phyloP scores from a whole-genome alignment of 1,140 invertebrate genomes.

The Dinothrombium tinctorium region DNA sequence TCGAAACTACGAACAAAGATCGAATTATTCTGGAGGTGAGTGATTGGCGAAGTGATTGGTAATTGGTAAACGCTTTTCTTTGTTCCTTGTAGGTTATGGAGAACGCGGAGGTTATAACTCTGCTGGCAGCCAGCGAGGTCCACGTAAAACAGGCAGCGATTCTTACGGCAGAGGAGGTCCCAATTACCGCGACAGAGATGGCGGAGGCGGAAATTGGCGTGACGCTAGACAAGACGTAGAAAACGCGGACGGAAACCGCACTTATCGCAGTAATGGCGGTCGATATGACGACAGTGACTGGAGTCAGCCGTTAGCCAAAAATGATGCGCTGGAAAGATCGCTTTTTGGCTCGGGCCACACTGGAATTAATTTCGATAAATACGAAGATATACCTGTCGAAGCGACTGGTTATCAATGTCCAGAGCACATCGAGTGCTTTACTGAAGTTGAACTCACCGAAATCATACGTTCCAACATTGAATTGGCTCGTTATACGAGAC shows the following conservation, averaged over 20 bases:
- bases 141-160: too few relatives aligned
- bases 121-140: too few relatives aligned
- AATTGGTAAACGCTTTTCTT: too few relatives aligned
- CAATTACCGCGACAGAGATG: constrained; percentile 12
- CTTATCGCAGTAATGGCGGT: constrained; percentile 10
- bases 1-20: too few relatives aligned
- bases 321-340: constrained; percentile 53
- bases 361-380: constrained; percentile 99
- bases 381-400: constrained; percentile 99
- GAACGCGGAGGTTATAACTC: too few relatives aligned
- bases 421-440: constrained; percentile 35
- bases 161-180: background rate
- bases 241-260: constrained; percentile 15
- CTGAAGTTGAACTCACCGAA: constrained; percentile 42
- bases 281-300: constrained; percentile 35
- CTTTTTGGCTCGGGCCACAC: constrained; percentile 31
- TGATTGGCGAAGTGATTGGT: too few relatives aligned
- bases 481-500: constrained; percentile 62
- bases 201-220: constrained; percentile 13
- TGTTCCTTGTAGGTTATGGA: too few relatives aligned
- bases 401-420: constrained; percentile 85
- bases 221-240: constrained; percentile 14
- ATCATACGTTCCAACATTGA: constrained; percentile 77
- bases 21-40: too few relatives aligned
- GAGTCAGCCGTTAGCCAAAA: constrained; percentile 50